Percentiles rank a stretch among this genome's conserved stretches.
These are phyloP conservation scores for Drosophila gunungcola DNA, from an alignment of 1,140 invertebrate species.

Conservation along the genomic window DNA sequence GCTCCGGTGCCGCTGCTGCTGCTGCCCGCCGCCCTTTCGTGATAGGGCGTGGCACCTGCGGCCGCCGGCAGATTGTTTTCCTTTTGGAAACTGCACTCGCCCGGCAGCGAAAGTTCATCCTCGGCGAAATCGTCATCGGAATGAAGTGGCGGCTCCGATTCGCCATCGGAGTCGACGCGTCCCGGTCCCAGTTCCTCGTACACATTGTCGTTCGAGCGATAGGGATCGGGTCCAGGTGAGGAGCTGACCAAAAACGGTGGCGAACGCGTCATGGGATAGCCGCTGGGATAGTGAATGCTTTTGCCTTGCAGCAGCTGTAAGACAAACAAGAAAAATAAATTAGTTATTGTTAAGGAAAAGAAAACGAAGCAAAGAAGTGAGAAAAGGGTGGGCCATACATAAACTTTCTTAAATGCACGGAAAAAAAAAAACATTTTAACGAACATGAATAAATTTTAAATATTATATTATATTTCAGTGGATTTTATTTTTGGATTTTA, in stretches of 20 bases:
- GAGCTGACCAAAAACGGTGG: slow-evolving; percentile 88
- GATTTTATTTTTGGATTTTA: too few species aligned
- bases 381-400: slow-evolving; percentile 1
- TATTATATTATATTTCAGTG: too few species aligned
- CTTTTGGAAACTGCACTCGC: slow-evolving; percentile 85
- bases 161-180: slow-evolving; percentile 87
- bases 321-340: slow-evolving; percentile 42
- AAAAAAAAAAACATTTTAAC: background rate
- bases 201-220: slow-evolving; percentile 89
- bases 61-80: slow-evolving; percentile 45
- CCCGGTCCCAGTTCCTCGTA: slow-evolving; percentile 88
- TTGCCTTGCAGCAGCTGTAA: slow-evolving; percentile 90
- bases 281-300: slow-evolving; percentile 86
- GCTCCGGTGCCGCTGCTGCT: slow-evolving; percentile 19
- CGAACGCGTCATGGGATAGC: slow-evolving; percentile 86
- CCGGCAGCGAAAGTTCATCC: slow-evolving; percentile 88
- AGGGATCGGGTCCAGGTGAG: slow-evolving; percentile 89
- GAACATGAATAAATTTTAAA: too few species aligned
- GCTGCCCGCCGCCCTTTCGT: slow-evolving; percentile 75
- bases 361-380: background rate
- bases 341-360: slow-evolving; percentile 11
- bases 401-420: slow-evolving; percentile 14
- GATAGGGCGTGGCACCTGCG: slow-evolving; percentile 83
- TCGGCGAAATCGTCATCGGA: slow-evolving; percentile 90
- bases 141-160: slow-evolving; percentile 87